phyloP scores from a whole-genome alignment of 2,888 invertebrate genomes.

The Zygothrica quintamaculata region DNA sequence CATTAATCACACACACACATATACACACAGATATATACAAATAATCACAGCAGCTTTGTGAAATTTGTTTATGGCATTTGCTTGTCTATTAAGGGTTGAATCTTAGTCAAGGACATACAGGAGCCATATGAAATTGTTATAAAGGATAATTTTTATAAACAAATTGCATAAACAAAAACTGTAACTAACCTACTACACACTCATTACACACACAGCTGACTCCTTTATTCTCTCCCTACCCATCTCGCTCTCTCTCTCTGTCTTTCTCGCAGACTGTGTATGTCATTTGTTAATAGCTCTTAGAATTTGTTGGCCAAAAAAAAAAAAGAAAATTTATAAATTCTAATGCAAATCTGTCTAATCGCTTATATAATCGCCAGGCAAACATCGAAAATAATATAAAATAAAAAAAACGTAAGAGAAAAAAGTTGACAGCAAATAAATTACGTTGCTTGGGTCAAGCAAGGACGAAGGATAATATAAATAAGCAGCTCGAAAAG shows the following conservation, averaged over 20 bases:
- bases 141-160: background rate
- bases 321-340: constrained; percentile 29
- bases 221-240: background rate
- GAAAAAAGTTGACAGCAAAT: constrained; percentile 64
- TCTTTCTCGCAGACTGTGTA: background rate
- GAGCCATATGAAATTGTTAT: constrained; percentile 22
- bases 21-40: constrained; percentile 41
- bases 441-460: too few species aligned
- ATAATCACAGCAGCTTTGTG: constrained; percentile 41
- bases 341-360: constrained; percentile 59
- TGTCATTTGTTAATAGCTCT: too few species aligned
- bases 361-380: constrained; percentile 51
- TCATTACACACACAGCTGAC: too few species aligned
- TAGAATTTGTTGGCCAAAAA: too few species aligned
- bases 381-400: constrained; percentile 57
- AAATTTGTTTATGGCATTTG: constrained; percentile 59
- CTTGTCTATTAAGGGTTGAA: constrained; percentile 60
- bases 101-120: constrained; percentile 25
- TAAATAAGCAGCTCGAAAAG: constrained; percentile 45
- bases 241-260: background rate
- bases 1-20: constrained; percentile 62
- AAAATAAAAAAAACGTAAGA: too few species aligned
- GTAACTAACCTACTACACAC: too few species aligned
- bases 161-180: too few species aligned
- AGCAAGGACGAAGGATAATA: constrained; percentile 47